phyloP scores from a whole-genome alignment of 2,113 vertebrate species.

The Semicossyphus pulcher region DNA sequence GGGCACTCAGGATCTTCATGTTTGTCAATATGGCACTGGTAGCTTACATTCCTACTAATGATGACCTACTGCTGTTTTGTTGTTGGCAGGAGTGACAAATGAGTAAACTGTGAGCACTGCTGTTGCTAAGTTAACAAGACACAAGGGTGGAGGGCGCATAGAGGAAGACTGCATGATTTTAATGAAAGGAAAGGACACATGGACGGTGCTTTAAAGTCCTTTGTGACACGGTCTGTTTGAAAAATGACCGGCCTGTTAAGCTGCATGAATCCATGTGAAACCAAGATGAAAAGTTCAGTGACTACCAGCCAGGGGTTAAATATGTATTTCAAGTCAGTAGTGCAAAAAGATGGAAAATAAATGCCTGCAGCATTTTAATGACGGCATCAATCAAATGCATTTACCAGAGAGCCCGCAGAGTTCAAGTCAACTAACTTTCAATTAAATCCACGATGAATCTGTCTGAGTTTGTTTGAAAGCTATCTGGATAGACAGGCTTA shows the following conservation, averaged over 20 bases:
- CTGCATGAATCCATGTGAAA: not conserved
- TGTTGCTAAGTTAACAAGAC: constrained; percentile 13
- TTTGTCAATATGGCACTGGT: too few relatives aligned
- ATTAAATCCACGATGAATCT: too few relatives aligned
- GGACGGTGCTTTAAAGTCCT: not conserved
- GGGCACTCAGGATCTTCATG: too few relatives aligned
- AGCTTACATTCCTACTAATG: not conserved
- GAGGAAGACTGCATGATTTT: not conserved
- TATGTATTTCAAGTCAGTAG: not conserved
- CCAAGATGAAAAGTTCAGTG: not conserved
- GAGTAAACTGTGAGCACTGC: not conserved
- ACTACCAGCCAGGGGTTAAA: not conserved
- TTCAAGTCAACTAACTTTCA: not conserved
- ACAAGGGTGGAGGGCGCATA: not conserved
- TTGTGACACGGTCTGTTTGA: not conserved
- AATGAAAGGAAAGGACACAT: constrained; percentile 1
- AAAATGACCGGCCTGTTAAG: not conserved
- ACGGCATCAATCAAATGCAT: not conserved
- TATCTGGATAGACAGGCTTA: not conserved
- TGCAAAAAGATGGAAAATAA: not conserved
- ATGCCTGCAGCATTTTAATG: constrained; percentile 1
- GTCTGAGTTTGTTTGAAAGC: not conserved
- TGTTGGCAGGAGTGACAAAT: not conserved
- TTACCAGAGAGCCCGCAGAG: not conserved
- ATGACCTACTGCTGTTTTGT: not conserved